These are phyloP conservation scores for Bungarus multicinctus DNA, from an alignment of 2,113 vertebrate species.

Conservation along the genomic window DNA sequence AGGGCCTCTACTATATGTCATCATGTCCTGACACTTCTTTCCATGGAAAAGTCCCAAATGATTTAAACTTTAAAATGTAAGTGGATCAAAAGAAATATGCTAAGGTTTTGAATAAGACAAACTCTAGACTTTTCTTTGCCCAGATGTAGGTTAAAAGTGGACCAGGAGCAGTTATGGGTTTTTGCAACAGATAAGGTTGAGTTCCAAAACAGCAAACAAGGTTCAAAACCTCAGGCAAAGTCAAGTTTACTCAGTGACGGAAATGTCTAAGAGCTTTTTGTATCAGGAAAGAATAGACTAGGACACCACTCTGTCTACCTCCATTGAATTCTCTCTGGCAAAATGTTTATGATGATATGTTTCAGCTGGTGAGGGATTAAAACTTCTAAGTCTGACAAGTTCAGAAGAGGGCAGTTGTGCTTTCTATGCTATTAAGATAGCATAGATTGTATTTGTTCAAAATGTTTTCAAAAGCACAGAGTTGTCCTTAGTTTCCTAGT, in stretches of 20 bases:
- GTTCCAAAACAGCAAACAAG: neutral
- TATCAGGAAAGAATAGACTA: neutral
- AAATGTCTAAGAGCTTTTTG: neutral
- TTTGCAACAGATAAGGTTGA: neutral
- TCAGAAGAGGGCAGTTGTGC: neutral
- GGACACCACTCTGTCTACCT: neutral
- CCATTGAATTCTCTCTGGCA: neutral
- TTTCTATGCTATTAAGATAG: neutral
- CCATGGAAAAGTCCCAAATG: neutral
- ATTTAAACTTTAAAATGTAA: neutral
- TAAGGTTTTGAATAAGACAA: neutral
- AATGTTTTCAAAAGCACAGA: neutral
- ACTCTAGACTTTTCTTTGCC: neutral
- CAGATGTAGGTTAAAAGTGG: neutral
- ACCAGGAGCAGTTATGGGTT: neutral
- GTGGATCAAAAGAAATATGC: neutral
- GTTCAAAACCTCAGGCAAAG: neutral
- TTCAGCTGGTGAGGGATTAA: neutral
- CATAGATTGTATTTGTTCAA: neutral
- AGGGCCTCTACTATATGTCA: neutral
- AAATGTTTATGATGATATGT: neutral
- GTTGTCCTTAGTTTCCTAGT: neutral
- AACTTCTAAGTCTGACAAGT: neutral
- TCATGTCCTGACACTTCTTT: neutral
- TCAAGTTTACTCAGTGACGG: neutral